phyloP scores from a whole-genome alignment of 2,113 vertebrate genomes.

The Progne subis region DNA sequence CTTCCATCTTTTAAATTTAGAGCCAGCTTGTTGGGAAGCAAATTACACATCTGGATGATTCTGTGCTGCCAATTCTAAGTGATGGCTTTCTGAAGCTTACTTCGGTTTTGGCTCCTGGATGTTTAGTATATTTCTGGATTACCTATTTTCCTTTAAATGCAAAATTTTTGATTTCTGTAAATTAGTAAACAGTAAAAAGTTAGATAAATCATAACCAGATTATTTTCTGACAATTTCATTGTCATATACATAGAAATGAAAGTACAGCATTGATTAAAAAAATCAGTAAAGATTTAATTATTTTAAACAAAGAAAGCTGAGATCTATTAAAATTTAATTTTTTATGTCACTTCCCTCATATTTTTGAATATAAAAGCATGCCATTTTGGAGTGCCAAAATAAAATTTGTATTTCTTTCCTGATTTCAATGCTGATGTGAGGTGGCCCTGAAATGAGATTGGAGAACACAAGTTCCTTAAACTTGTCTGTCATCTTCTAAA shows the following conservation, averaged over 20 bases:
- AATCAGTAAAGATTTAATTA: neutral
- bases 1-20: neutral
- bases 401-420: neutral
- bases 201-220: neutral
- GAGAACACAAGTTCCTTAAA: neutral
- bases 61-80: neutral
- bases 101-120: neutral
- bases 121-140: neutral
- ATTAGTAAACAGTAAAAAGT: neutral
- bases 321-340: neutral
- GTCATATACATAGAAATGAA: neutral
- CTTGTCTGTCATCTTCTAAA: neutral
- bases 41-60: neutral
- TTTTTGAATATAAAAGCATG: neutral
- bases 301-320: neutral
- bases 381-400: neutral
- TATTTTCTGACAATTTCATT: neutral
- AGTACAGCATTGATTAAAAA: neutral
- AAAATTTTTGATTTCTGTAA: neutral
- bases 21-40: neutral
- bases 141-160: neutral
- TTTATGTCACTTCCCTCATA: neutral
- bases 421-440: neutral
- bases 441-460: neutral
- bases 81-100: neutral